These are phyloP conservation scores for Morelia viridis DNA, from an alignment of 2,797 vertebrate genomes.

Conservation along the genomic window DNA sequence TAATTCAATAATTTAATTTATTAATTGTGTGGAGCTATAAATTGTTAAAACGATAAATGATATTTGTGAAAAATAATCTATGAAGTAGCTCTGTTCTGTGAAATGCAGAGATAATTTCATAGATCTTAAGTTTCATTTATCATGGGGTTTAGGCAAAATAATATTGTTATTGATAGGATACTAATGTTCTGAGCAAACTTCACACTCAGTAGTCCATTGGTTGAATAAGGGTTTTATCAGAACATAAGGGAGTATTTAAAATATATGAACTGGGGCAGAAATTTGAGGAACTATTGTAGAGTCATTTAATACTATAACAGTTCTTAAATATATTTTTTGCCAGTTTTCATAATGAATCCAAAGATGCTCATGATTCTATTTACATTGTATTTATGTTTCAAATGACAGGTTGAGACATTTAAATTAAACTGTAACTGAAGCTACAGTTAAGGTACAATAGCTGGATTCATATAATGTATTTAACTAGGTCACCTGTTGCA, in stretches of 20 bases:
- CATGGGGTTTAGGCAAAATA: background rate
- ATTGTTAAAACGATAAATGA: background rate
- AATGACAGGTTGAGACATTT: background rate
- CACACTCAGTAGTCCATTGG: background rate
- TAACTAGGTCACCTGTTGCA: background rate
- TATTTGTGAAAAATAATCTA: background rate
- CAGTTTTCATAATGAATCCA: background rate
- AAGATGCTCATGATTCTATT: background rate
- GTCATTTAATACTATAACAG: background rate
- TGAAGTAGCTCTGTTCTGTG: background rate
- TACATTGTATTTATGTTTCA: background rate
- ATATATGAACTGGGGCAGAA: background rate
- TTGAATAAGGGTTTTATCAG: background rate
- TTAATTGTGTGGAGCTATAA: background rate
- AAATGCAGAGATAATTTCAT: background rate
- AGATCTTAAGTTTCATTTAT: background rate
- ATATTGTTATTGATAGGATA: background rate
- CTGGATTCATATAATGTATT: background rate
- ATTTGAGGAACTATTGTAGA: background rate
- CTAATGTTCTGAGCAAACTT: background rate
- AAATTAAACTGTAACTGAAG: background rate
- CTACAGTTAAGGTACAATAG: background rate
- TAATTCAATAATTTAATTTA: background rate
- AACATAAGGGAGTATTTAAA: background rate
- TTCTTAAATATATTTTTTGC: background rate